Conservation (phyloP, 2,113 vertebrate species). For the Capreolus pygargus region DNA sequence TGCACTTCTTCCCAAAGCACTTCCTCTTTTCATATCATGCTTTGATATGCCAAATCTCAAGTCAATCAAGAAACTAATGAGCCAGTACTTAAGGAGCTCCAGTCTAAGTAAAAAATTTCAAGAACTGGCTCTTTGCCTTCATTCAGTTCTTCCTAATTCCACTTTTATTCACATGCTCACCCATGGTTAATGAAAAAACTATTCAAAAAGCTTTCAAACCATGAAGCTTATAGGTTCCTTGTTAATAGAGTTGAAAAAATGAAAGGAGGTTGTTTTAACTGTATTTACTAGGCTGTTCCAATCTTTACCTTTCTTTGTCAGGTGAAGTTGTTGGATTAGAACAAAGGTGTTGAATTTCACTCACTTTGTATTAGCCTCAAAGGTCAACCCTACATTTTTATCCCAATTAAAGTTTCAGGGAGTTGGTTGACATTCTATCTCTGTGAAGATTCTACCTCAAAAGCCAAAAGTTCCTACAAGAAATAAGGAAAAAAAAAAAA, state of each 20-base stretch:
- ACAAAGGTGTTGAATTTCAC: not conserved
- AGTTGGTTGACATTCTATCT: not conserved
- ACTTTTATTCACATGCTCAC: not conserved
- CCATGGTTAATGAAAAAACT: not conserved
- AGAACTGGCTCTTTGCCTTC: not conserved
- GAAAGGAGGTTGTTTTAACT: not conserved
- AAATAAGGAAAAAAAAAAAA: not conserved
- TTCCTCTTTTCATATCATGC: not conserved
- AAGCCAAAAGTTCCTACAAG: not conserved
- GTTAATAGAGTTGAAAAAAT: constrained; percentile 28
- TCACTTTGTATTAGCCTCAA: not conserved
- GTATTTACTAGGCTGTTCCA: not conserved
- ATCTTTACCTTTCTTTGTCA: not conserved
- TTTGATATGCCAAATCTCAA: not conserved
- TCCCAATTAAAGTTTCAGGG: not conserved
- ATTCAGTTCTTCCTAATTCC: not conserved
- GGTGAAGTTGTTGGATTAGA: not conserved
- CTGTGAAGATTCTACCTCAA: not conserved
- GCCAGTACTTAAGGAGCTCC: not conserved
- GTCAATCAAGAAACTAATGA: not conserved
- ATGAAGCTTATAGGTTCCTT: not conserved
- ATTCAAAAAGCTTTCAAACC: not conserved
- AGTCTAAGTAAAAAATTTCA: not conserved
- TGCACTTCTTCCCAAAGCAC: not conserved
- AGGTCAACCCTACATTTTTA: constrained; percentile 19